Conservation (phyloP, 2,113 vertebrate species). For the Xenopus borealis region DNA sequence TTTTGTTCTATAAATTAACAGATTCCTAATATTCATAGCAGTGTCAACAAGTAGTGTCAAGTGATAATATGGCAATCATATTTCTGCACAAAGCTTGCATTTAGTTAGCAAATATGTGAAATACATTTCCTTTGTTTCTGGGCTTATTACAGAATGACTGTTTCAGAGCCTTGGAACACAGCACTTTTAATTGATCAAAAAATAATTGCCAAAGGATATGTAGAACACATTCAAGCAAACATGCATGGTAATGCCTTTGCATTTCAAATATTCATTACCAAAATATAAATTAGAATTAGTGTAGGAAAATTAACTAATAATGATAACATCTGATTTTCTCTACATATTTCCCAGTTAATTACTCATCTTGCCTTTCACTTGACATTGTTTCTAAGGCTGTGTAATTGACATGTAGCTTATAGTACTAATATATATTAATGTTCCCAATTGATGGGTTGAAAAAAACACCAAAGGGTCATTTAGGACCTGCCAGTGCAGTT, state of each 20-base stretch:
- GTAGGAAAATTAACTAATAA: constrained; percentile 16
- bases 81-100: constrained; percentile 21
- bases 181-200: constrained; percentile 34
- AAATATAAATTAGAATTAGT: background rate
- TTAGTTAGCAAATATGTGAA: constrained; percentile 8
- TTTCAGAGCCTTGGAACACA: constrained; percentile 5
- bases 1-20: background rate
- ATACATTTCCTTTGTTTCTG: constrained; percentile 7
- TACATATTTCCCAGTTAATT: background rate
- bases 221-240: background rate
- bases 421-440: no score
- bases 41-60: constrained; percentile 4
- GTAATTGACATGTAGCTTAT: no score
- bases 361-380: background rate
- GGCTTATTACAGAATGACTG: background rate
- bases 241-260: constrained; percentile 13
- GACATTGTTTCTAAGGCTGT: no score
- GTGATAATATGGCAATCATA: constrained; percentile 26
- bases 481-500: no score
- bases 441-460: no score
- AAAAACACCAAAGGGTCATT: no score
- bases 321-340: background rate
- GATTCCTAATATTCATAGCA: background rate
- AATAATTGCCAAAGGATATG: constrained; percentile 22
- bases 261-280: constrained; percentile 12